Base-by-base conservation (phyloP, 2,797 vertebrate species). In the Enoplosus armatus region DNA sequence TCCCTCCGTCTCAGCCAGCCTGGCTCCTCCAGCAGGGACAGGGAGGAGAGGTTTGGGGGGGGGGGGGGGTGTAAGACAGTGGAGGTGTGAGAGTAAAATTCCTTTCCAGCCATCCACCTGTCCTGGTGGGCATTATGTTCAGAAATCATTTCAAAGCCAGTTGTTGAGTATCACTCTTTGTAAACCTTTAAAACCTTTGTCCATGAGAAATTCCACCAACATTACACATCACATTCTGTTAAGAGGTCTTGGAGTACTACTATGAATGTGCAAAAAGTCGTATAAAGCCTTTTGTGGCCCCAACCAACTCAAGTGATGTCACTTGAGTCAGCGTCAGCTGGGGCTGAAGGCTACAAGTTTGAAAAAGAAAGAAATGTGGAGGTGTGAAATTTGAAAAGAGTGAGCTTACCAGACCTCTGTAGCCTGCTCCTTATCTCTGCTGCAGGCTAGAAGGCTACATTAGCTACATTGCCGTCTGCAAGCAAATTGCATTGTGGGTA, bases 1-100 rank as follows among this genome's bases (percentile, higher is more conserved):
- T 94, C 83, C 43, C 93, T 90, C 82, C 0, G 79, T 88, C 92
- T 95, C 95, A 96, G 96, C 94, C 96, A 95, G 95, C 89, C 95
- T 95, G 96, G 93, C 96, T 96, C 96, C 96, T 93, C 75, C 79
- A 72, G 89, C 92, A 88, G 0, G 54, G 77, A 60, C 31, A 53
- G 56, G 54, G 79, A 85, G 76, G 69, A 61, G 53, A 86, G 79
- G 83, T 83, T 62, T 70, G 56, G 50, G 68, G 51, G 24, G 37
- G 24, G 37, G 24, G 43, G 45, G n/a, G 5, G 59, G 26, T 72
- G 79, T 41, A 84, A 87, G 78, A 85, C 37, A 59, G 59, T 48
- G 24, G 56, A 83, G 61, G 75, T 77, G 75, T 77, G 85, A 89
- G 89, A 87, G 83, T 85, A 87, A 50, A 65, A 77, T 76, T 75